Conservation (phyloP, 1,140 invertebrate species). For the Cotesia glomerata region DNA sequence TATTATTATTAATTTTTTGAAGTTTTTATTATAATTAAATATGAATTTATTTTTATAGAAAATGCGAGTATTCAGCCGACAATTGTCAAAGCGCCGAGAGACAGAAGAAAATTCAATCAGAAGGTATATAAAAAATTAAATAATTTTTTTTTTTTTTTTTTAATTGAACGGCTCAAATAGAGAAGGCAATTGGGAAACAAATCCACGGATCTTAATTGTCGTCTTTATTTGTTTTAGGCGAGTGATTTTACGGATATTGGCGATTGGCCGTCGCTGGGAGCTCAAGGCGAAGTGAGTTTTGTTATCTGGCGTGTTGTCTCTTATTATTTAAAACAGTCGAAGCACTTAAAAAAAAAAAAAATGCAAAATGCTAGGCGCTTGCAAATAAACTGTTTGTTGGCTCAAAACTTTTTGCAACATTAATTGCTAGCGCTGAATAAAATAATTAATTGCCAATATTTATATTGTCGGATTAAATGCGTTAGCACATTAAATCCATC, state of each 20-base stretch:
- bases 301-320: not conserved
- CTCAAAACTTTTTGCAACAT: constrained; percentile 55
- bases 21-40: not conserved
- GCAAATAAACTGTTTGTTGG: constrained; percentile 30
- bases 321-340: not conserved
- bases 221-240: constrained; percentile 64
- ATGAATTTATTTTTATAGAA: constrained; percentile 50
- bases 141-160: too few species aligned
- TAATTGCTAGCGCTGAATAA: constrained; percentile 11
- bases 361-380: not conserved
- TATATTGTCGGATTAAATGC: constrained; percentile 16
- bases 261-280: constrained; percentile 81
- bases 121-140: constrained; percentile 58
- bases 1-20: not conserved
- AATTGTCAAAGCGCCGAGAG: constrained; percentile 66
- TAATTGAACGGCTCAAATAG: too few species aligned
- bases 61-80: constrained; percentile 58
- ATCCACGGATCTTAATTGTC: too few species aligned
- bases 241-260: constrained; percentile 75
- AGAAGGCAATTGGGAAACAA: too few species aligned
- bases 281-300: constrained; percentile 59
- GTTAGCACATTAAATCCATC: constrained; percentile 15
- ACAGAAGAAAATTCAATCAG: constrained; percentile 69
- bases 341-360: not conserved
- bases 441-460: not conserved